A percentile compares a stretch with the other conserved stretches of the same genome.
These are phyloP conservation scores for Nezara viridula DNA, from an alignment of 2,888 invertebrate species.

Conservation along the genomic window DNA sequence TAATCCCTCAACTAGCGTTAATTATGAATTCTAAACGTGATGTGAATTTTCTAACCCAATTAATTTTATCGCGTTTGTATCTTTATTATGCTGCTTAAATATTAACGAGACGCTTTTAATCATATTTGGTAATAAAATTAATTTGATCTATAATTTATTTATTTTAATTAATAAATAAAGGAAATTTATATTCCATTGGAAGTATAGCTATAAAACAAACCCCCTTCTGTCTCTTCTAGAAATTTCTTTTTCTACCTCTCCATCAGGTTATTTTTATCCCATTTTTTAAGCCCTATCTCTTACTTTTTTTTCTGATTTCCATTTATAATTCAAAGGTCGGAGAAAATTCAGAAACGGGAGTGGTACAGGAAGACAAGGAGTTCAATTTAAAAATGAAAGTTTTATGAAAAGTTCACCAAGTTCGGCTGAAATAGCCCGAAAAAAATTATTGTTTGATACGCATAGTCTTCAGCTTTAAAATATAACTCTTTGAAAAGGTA, in stretches of 20 bases:
- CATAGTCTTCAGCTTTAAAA: too few relatives aligned
- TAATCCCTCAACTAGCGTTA: too few relatives aligned
- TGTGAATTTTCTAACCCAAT: too few relatives aligned
- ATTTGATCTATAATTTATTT: neutral
- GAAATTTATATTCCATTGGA: neutral
- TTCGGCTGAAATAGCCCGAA: too few relatives aligned
- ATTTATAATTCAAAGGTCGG: neutral
- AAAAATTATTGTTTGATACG: too few relatives aligned
- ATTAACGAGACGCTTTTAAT: too few relatives aligned
- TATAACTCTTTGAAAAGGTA: too few relatives aligned
- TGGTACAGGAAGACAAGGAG: neutral
- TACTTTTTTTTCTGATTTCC: neutral
- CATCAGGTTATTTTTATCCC: neutral
- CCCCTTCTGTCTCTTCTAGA: too few relatives aligned
- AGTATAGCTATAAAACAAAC: neutral
- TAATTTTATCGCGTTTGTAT: too few relatives aligned
- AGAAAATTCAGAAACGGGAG: neutral
- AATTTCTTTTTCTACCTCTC: neutral
- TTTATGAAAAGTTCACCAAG: neutral
- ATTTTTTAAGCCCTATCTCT: neutral
- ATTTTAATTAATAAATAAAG: neutral
- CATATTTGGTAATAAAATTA: neutral
- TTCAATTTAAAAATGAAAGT: neutral
- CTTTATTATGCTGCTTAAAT: too few relatives aligned
- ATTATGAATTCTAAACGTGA: too few relatives aligned